A percentile compares a stretch with the other conserved stretches of the same genome.
These are phyloP conservation scores for Gambusia holbrooki DNA, from an alignment of 2,113 vertebrate genomes.

Conservation along the genomic window DNA sequence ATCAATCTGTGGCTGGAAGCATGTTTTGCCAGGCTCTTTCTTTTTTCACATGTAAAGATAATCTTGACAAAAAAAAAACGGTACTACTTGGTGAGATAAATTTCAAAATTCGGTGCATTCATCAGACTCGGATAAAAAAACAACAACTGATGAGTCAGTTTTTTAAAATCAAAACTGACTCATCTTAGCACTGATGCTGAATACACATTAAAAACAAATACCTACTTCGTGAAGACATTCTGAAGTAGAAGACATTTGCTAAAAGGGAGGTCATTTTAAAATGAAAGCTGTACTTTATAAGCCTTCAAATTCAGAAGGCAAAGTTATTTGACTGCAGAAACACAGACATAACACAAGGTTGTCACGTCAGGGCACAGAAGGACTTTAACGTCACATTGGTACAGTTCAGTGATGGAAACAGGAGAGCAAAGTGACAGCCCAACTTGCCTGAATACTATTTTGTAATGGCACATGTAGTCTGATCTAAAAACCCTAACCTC, in stretches of 20 bases:
- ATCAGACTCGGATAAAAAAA: too few relatives aligned
- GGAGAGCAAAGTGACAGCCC: constrained; percentile 3
- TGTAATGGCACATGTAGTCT: not conserved
- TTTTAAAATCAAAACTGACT: constrained; percentile 11
- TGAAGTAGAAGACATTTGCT: not conserved
- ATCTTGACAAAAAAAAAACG: too few relatives aligned
- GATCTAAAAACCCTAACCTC: constrained; percentile 13
- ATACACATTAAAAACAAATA: constrained; percentile 4
- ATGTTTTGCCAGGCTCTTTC: constrained; percentile 6
- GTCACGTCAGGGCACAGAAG: constrained; percentile 1
- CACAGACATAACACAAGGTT: constrained; percentile 1
- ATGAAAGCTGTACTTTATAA: constrained; percentile 15
- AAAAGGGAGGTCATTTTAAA: not conserved
- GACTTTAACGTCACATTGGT: not conserved
- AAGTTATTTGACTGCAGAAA: constrained; percentile 13
- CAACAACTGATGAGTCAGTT: too few relatives aligned
- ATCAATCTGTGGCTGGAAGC: constrained; percentile 28
- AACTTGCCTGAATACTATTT: not conserved
- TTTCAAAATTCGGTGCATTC: not conserved
- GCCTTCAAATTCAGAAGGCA: not conserved
- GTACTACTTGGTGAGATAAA: not conserved
- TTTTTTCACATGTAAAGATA: constrained; percentile 2
- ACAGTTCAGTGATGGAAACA: not conserved
- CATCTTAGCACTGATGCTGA: not conserved
- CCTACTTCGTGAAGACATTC: not conserved